Evolutionary conservation across 2,888 invertebrate species (phyloP).

Genomic region (Luperina testacea): DNA sequence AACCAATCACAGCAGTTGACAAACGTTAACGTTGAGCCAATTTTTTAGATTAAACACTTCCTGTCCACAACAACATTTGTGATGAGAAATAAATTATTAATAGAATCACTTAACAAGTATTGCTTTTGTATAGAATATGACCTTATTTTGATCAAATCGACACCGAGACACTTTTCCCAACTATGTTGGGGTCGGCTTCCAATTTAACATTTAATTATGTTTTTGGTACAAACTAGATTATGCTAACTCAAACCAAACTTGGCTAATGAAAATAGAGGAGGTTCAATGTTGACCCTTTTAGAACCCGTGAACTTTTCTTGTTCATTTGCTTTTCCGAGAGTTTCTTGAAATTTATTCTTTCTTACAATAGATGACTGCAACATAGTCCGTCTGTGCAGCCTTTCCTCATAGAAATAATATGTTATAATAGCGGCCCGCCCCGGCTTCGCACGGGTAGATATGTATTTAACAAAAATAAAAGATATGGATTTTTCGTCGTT

Average conservation of each 20-base stretch:
- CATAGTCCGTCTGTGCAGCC: neutral
- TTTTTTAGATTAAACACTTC: too few relatives aligned
- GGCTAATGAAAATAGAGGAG: slow-evolving; percentile 20
- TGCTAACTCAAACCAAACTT: neutral
- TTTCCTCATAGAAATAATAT: neutral
- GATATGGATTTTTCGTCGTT: too few relatives aligned
- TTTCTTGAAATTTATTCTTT: neutral
- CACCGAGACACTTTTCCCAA: neutral
- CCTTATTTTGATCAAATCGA: neutral
- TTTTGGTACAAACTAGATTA: neutral
- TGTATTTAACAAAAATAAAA: too few relatives aligned
- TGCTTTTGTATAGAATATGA: neutral
- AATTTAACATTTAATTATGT: neutral
- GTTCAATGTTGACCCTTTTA: slow-evolving; percentile 9
- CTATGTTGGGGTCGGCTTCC: neutral
- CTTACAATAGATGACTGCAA: slow-evolving; percentile 9
- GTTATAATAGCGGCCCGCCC: neutral
- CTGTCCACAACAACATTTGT: too few relatives aligned
- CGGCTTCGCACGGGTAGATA: too few relatives aligned
- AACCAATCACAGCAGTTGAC: neutral
- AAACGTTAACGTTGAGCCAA: neutral
- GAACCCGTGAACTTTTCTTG: neutral
- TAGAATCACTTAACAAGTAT: neutral
- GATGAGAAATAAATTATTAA: too few relatives aligned
- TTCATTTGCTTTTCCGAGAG: neutral